Percentiles rank a stretch among this genome's conserved stretches.
Evolutionary conservation across 1,140 invertebrate species (phyloP).

Genomic region (Belonocnema kinseyi): DNA sequence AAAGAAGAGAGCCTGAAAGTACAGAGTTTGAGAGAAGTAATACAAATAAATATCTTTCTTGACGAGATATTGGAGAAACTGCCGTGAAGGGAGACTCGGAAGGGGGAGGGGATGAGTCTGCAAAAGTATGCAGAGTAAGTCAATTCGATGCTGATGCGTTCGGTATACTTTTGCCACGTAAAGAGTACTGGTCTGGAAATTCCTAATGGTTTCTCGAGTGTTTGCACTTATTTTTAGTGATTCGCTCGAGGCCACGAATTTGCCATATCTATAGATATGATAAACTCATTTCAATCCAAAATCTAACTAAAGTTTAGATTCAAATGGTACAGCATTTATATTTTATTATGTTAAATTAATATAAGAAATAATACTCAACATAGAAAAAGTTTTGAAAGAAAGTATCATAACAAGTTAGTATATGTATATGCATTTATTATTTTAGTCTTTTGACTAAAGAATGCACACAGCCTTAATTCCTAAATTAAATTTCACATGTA

Average conservation of each 20-base stretch:
- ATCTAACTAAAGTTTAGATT: neutral
- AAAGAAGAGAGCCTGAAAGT: neutral
- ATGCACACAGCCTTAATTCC: too few species aligned
- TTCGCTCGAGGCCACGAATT: constrained; percentile 38
- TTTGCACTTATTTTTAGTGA: constrained; percentile 56
- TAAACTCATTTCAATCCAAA: constrained; percentile 31
- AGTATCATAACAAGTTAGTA: too few species aligned
- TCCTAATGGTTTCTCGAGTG: constrained; percentile 60
- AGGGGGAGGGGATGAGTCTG: neutral
- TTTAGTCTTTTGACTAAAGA: too few species aligned
- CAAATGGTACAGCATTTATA: neutral
- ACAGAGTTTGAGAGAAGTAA: neutral
- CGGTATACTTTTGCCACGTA: constrained; percentile 42
- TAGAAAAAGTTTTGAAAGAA: neutral
- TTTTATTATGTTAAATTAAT: neutral
- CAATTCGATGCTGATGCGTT: neutral
- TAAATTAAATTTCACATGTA: too few species aligned
- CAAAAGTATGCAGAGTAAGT: constrained; percentile 26
- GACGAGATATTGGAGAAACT: constrained; percentile 16
- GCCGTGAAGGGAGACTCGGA: neutral
- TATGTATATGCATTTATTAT: too few species aligned
- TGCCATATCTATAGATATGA: constrained; percentile 43
- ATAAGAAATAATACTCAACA: neutral
- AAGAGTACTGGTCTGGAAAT: constrained; percentile 60
- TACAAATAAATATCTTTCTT: neutral